Conservation (phyloP, 2,113 vertebrate species). For the Tympanuchus pallidicinctus region DNA sequence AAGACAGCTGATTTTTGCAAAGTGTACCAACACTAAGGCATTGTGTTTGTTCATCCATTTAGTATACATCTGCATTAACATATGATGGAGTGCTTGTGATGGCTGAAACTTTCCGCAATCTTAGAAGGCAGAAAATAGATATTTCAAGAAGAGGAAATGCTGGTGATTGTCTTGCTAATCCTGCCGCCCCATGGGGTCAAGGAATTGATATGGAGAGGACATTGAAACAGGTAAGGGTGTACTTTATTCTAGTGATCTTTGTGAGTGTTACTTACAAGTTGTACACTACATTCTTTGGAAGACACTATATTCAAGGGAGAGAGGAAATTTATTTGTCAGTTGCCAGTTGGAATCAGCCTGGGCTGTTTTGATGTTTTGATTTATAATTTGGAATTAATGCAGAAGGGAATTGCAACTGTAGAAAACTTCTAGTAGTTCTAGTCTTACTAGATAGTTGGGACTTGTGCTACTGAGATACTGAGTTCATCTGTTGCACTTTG, state of each 20-base stretch:
- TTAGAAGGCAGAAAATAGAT: conserved; percentile 96
- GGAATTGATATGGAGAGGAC: conserved; percentile 99
- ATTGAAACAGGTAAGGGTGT: conserved; percentile 89
- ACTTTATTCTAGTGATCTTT: background rate
- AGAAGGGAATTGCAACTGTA: background rate
- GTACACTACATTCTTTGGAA: background rate
- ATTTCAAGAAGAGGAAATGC: conserved; percentile 97
- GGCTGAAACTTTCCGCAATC: conserved; percentile 97
- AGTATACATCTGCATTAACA: conserved; percentile 97
- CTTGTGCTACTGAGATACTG: background rate
- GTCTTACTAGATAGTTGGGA: background rate
- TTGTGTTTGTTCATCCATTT: conserved; percentile 30
- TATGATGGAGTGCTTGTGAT: conserved; percentile 98
- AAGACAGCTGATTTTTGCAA: background rate
- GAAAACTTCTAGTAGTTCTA: background rate
- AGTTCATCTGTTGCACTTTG: background rate
- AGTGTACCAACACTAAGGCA: background rate
- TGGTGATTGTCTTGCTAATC: conserved; percentile 98
- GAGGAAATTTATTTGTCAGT: background rate
- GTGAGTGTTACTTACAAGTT: background rate
- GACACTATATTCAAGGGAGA: background rate
- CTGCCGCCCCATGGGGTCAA: conserved; percentile 98
- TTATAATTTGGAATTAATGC: background rate
- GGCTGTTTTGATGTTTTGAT: background rate
- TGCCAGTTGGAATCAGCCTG: background rate